A percentile compares a stretch with the other conserved stretches of the same genome.
Conservation (phyloP, 2,113 vertebrate species). For the Diphyllodes magnificus region DNA sequence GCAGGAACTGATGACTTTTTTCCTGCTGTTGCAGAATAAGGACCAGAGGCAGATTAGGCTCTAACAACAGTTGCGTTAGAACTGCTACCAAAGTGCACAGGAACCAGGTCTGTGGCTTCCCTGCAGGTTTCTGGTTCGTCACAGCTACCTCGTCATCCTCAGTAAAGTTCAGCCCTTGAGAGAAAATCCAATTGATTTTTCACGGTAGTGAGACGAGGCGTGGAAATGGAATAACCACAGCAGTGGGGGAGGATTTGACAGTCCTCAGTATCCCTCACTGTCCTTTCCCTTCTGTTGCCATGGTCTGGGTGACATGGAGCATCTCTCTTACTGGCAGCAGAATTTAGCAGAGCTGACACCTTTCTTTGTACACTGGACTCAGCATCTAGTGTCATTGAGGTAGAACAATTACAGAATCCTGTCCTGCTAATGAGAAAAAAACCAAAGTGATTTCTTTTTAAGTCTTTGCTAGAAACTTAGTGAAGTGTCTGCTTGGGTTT, state of each 20-base stretch:
- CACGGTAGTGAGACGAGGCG: background rate
- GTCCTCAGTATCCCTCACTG: background rate
- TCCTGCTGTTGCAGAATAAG: background rate
- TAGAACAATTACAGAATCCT: background rate
- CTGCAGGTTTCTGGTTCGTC: background rate
- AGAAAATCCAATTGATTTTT: background rate
- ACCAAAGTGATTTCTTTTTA: background rate
- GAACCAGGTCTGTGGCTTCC: background rate
- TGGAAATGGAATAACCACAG: background rate
- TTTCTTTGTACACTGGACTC: background rate
- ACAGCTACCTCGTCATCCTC: background rate
- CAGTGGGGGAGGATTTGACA: background rate
- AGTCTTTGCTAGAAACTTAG: background rate
- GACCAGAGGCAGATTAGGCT: background rate
- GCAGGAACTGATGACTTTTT: background rate
- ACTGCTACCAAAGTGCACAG: accelerated
- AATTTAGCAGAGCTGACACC: background rate
- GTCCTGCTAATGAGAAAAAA: background rate
- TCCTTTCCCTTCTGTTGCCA: background rate
- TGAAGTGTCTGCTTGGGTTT: background rate
- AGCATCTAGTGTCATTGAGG: background rate
- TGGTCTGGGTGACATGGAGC: background rate
- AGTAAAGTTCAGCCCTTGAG: background rate
- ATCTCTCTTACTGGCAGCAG: background rate
- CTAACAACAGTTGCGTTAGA: background rate